Base-by-base conservation (phyloP, 2,797 vertebrate genomes). In the Amblyopsis hoosieri region DNA sequence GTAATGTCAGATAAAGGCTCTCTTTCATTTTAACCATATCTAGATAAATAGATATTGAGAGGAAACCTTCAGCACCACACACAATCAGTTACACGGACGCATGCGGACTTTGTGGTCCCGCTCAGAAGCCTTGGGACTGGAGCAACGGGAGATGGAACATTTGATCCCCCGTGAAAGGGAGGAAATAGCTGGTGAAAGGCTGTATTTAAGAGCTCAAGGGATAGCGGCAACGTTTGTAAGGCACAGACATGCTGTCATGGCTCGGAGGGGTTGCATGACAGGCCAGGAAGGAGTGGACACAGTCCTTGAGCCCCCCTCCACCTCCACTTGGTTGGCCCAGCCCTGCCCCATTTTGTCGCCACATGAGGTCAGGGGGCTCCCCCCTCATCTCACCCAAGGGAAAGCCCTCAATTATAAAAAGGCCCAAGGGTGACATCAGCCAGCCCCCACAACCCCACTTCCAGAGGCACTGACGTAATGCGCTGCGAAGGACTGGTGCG, bases 351-450 rank as follows among this genome's bases (percentile, higher is more conserved):
- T 61, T 71, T 76, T 90, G 87, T 88, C 84, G 84, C 81, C 74
- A 71, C 57, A 63, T 80, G 82, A 86, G 81, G 80, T 84, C 78
- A 84, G 66, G 73, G 76, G 78, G 67, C 82, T 82, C 71, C 81
- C 82, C 87, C 85, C 83, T 80, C 79, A 79, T 87, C 83, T 89
- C 81, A 85, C 74, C 78, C 85, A 83, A 71, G 82, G 87, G 84
- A 90, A 91, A 92, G 90, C 88, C 82, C 84, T 81, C 88, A 88
- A 89, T 87, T 85, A 89, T 85, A 89, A 90, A 91, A 88, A 82
- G 87, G 83, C 89, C 88, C 83, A 76, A 57, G 86, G 90, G 86
- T 87, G 92, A 92, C 87, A 88, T 93, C 87, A 91, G 87, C 84
- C 85, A 81, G 23, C 23, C 23, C 88, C 91, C 86, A 85, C 80